Evolutionary conservation across 2,888 invertebrate genomes (phyloP).

Genomic region (Peribatodes rhomboidaria): DNA sequence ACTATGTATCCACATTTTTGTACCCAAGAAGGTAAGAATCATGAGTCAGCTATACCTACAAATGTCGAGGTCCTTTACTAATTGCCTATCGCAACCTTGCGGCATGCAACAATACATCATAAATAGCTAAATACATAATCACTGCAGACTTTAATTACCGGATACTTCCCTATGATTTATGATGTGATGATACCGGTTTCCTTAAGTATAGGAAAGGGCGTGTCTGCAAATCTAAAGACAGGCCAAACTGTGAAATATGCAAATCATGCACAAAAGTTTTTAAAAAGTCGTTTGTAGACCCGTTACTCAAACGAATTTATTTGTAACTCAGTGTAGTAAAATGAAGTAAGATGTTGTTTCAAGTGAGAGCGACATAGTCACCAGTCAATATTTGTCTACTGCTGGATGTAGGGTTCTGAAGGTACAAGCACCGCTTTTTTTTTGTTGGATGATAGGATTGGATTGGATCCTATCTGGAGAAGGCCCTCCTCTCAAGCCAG

Average conservation of each 20-base stretch:
- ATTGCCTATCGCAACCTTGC: constrained; percentile 26
- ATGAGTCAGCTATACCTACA: constrained; percentile 27
- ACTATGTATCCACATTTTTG: neutral
- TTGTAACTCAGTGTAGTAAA: too few relatives aligned
- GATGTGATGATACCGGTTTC: constrained; percentile 12
- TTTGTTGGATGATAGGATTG: too few relatives aligned
- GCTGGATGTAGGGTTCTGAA: too few relatives aligned
- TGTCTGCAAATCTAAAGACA: neutral
- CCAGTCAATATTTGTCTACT: too few relatives aligned
- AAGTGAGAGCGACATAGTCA: too few relatives aligned
- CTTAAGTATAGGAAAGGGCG: neutral
- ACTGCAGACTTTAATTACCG: constrained; percentile 23
- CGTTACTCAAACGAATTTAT: too few relatives aligned
- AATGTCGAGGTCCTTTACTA: constrained; percentile 33
- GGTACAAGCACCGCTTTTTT: too few relatives aligned
- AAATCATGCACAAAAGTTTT: neutral
- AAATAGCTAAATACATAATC: constrained; percentile 26
- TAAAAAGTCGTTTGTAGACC: neutral
- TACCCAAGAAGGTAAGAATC: constrained; percentile 6
- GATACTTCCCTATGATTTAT: constrained; percentile 16
- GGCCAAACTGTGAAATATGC: neutral
- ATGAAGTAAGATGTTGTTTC: too few relatives aligned
- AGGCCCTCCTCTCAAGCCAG: too few relatives aligned
- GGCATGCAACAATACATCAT: constrained; percentile 30
- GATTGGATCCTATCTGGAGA: too few relatives aligned